Conservation (phyloP, 2,113 vertebrate species). For the Sigmodon hispidus region DNA sequence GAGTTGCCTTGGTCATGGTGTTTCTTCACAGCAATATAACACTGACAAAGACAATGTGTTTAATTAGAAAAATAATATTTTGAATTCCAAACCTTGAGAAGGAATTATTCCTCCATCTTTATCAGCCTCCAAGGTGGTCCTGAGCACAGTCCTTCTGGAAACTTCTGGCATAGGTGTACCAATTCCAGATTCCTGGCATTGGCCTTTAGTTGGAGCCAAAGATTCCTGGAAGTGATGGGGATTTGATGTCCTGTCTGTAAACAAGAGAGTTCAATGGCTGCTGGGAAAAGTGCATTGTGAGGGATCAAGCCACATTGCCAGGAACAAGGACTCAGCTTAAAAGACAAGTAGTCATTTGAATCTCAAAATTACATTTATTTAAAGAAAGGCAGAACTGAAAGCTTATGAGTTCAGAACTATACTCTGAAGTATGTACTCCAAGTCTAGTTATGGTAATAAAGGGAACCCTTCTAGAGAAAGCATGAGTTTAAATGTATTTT, state of each 20-base stretch:
- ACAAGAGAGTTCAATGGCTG: conserved; percentile 13
- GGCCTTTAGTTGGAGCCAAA: neutral
- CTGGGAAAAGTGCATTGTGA: neutral
- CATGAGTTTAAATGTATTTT: neutral
- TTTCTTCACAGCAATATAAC: neutral
- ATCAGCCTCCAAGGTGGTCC: neutral
- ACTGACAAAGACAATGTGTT: conserved; percentile 1
- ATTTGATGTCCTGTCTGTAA: neutral
- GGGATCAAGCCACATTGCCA: neutral
- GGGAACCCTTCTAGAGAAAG: neutral
- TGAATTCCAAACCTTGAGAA: conserved; percentile 11
- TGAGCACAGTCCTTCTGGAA: neutral
- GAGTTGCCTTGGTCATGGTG: neutral
- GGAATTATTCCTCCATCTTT: neutral
- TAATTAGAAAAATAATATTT: neutral
- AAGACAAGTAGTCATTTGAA: neutral
- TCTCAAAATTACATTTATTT: neutral
- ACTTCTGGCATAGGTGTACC: neutral
- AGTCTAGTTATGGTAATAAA: neutral
- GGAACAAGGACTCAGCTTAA: neutral
- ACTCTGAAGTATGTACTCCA: neutral
- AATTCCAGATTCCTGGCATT: neutral
- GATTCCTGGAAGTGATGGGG: neutral
- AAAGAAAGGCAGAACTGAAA: neutral
- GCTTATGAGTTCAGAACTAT: neutral